Evolutionary conservation across 2,888 invertebrate species (phyloP).

Genomic region (Isotomurus palustris): DNA sequence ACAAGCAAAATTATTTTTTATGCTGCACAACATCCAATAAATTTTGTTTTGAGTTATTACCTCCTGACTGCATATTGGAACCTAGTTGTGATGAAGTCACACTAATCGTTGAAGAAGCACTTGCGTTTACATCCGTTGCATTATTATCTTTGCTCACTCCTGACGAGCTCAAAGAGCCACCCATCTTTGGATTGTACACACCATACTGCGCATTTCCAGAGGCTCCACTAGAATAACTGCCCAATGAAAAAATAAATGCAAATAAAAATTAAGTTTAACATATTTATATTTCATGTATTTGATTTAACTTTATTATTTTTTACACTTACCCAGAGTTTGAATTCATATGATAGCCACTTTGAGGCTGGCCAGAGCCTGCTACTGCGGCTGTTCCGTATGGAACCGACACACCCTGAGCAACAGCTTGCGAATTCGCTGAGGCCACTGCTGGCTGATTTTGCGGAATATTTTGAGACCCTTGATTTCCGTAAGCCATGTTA

Average conservation of each 20-base stretch:
- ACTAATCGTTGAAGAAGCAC: slow-evolving; percentile 32
- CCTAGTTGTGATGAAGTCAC: slow-evolving; percentile 40
- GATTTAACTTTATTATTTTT: not conserved
- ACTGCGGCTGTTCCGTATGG: too few relatives aligned
- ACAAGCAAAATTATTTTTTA: not conserved
- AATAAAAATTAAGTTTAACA: slow-evolving; percentile 6
- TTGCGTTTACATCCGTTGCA: slow-evolving; percentile 36
- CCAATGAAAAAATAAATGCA: slow-evolving; percentile 1
- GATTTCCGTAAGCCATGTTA: slow-evolving; percentile 34
- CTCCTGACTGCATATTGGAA: slow-evolving; percentile 36
- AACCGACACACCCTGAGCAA: slow-evolving; percentile 20
- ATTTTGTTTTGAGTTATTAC: too few relatives aligned
- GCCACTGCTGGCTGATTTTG: slow-evolving; percentile 11
- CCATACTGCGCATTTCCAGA: slow-evolving; percentile 39
- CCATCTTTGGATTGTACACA: slow-evolving; percentile 38
- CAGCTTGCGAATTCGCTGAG: not conserved
- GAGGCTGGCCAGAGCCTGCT: slow-evolving; percentile 29
- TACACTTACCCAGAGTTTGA: slow-evolving; percentile 16
- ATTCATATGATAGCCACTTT: slow-evolving; percentile 33
- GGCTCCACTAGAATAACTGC: slow-evolving; percentile 34
- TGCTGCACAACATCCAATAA: too few relatives aligned
- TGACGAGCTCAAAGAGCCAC: slow-evolving; percentile 12
- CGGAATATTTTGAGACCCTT: slow-evolving; percentile 27
- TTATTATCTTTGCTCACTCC: slow-evolving; percentile 33
- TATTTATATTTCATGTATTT: not conserved